Evolutionary conservation across 1,140 invertebrate genomes (phyloP), one percentile per base, ranked within the genome.

Genomic region (Drosophila bocqueti): DNA sequence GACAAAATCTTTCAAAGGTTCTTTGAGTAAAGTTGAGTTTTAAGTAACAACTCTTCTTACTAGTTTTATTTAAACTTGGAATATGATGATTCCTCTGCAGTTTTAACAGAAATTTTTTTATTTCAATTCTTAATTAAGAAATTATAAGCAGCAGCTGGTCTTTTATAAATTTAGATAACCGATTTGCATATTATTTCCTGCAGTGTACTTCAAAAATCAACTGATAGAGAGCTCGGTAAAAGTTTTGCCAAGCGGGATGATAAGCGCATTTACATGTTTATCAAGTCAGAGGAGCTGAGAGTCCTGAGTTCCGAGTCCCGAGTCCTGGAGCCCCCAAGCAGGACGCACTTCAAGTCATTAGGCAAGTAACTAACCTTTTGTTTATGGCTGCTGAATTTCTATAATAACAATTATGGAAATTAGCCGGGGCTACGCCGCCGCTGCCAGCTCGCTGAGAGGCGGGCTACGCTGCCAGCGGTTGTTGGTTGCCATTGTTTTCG

Each of bases 341-440:
- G 54, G 40, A 47, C 62, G 81, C 77, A 90, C 84, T 89, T 84
- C 85, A 84, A 89, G 85, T 89, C 84, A 89, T 89, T 89, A 89
- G 85, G 85, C 85, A 73, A 89, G 85, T 89, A 89, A 90, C 85
- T 87, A 87, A 91, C 87, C 80, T 83, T 89, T 91, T 91, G 81
- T 91, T 91, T 91, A 87, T 91, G 79, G 78, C 74, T 78, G 72
- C 84, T 91, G 69, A 84, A 91, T 89, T 91, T 91, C 85, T 90
- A 89, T 84, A 91, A 91, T 91, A 91, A 91, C 81, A 91, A 91
- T 91, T 91, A 91, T 91, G 81, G 91, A 91, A 91, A 91, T 91
- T 91, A 91, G 89, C 61, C 85, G 26, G 54, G 49, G 58, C 76
- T 50, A 50, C 34, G 52, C 52, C 4, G 31, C 29, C 31, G 31